Conservation (phyloP, 2,888 invertebrate species). For the Ectobius pallidus region DNA sequence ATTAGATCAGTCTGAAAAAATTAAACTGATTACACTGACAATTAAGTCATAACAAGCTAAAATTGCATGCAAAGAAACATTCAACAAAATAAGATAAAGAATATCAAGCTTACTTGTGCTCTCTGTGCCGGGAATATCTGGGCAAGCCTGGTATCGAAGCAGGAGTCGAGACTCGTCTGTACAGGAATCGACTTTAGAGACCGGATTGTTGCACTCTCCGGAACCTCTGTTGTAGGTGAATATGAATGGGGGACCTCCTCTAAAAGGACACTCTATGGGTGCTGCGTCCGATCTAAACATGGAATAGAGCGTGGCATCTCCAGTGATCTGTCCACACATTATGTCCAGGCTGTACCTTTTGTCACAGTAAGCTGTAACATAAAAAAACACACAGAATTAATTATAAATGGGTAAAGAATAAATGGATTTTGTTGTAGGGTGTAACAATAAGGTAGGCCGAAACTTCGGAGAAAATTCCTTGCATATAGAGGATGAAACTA, state of each 20-base stretch:
- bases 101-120: conserved; percentile 84
- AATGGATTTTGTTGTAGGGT: no score
- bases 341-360: conserved; percentile 77
- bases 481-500: no score
- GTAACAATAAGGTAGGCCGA: no score
- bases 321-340: conserved; percentile 85
- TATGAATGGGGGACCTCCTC: conserved; percentile 91
- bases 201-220: conserved; percentile 87
- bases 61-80: no score
- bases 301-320: conserved; percentile 86
- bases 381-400: neutral
- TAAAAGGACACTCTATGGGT: conserved; percentile 87
- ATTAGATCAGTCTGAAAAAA: no score
- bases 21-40: no score
- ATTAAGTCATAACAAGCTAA: no score
- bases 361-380: conserved; percentile 70
- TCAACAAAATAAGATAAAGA: no score
- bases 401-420: no score
- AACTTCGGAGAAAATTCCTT: no score
- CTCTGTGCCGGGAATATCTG: conserved; percentile 88
- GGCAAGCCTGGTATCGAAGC: conserved; percentile 92
- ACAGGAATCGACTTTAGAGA: conserved; percentile 91
- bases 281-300: conserved; percentile 88
- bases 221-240: conserved; percentile 83
- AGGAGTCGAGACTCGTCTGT: conserved; percentile 89